Conservation (phyloP, 2,888 invertebrate genomes). For the Caenorhabditis uteleia region DNA sequence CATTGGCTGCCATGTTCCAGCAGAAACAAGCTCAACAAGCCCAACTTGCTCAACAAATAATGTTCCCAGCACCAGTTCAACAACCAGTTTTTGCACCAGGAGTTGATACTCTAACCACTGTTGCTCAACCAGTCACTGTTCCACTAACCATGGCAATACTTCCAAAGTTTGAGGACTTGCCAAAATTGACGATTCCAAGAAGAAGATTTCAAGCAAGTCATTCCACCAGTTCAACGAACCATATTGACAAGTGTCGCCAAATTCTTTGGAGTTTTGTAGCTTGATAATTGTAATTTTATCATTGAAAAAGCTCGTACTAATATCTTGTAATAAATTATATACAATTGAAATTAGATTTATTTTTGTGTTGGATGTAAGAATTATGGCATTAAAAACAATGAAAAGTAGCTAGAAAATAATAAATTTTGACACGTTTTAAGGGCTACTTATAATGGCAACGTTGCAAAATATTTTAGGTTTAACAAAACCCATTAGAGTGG, state of each 20-base stretch:
- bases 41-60: conserved; percentile 10
- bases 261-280: conserved; percentile 52
- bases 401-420: too few relatives aligned
- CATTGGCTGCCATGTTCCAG: conserved; percentile 33
- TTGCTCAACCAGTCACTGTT: conserved; percentile 11
- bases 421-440: too few relatives aligned
- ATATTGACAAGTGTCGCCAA: conserved; percentile 56
- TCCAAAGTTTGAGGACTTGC: conserved; percentile 53
- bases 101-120: conserved; percentile 1
- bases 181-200: conserved; percentile 56
- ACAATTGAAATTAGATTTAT: too few relatives aligned
- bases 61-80: conserved; percentile 7
- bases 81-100: conserved; percentile 8
- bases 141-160: conserved; percentile 25
- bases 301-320: conserved; percentile 39
- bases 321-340: conserved; percentile 20
- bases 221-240: conserved; percentile 54
- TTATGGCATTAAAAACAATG: too few relatives aligned
- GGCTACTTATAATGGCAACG: too few relatives aligned
- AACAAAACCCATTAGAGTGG: too few relatives aligned
- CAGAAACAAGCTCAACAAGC: conserved; percentile 18
- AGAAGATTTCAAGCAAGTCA: conserved; percentile 57
- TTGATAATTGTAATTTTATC: too few relatives aligned
- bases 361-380: too few relatives aligned
- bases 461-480: too few relatives aligned